These are phyloP conservation scores for Fratercula arctica DNA, from an alignment of 2,797 vertebrate species.

Conservation along the genomic window DNA sequence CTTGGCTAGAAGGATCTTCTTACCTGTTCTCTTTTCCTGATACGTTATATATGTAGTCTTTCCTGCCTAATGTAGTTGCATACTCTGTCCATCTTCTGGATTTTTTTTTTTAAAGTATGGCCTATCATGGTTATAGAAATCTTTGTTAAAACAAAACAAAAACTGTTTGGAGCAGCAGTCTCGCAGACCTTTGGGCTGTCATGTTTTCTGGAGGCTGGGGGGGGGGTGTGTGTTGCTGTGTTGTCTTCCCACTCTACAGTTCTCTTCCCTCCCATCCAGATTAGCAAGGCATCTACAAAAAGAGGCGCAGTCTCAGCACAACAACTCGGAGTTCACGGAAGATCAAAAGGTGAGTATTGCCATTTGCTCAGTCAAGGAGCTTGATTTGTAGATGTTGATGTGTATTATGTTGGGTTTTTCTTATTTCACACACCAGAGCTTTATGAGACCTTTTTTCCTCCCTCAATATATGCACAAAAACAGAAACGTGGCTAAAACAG, in stretches of 20 bases:
- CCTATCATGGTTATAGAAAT: background rate
- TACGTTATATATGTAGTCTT: background rate
- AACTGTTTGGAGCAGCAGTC: background rate
- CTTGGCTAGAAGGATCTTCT: background rate
- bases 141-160: background rate
- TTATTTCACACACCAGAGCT: background rate
- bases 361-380: background rate
- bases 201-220: background rate
- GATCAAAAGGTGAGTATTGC: slow-evolving; percentile 92
- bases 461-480: background rate
- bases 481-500: background rate
- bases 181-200: background rate
- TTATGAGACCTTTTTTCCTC: background rate
- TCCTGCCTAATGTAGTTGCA: background rate
- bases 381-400: background rate
- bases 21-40: background rate
- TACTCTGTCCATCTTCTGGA: background rate
- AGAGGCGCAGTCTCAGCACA: slow-evolving; percentile 90
- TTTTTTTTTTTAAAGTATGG: background rate
- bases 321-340: slow-evolving; percentile 92
- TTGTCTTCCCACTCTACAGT: background rate
- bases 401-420: background rate
- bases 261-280: slow-evolving; percentile 74
- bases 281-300: slow-evolving; percentile 96
- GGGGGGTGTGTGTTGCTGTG: background rate